Percentiles rank a stretch among this genome's conserved stretches.
These are phyloP conservation scores for Lineus longissimus DNA, from an alignment of 1,140 invertebrate species.

Conservation along the genomic window DNA sequence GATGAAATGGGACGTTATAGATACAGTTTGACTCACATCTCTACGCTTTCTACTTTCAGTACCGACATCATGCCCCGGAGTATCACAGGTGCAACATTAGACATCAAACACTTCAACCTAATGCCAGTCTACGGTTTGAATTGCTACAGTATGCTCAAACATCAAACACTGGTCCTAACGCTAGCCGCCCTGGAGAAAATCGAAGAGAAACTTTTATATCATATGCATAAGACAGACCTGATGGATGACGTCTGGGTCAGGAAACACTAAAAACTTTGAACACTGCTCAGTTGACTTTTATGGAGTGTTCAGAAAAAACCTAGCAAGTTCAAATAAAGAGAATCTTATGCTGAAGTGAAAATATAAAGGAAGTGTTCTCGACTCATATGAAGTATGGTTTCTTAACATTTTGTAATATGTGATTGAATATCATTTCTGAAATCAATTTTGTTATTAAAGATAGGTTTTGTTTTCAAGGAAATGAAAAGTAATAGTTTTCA, in stretches of 20 bases:
- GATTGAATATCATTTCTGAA: too few relatives aligned
- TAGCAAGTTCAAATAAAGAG: too few relatives aligned
- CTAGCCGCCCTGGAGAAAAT: constrained; percentile 76
- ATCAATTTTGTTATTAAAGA: too few relatives aligned
- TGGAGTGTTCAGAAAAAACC: too few relatives aligned
- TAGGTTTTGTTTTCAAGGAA: too few relatives aligned
- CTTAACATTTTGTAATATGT: too few relatives aligned
- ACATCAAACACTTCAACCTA: constrained; percentile 79
- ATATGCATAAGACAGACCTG: constrained; percentile 66
- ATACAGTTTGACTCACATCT: neutral
- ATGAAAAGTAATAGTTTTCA: too few relatives aligned
- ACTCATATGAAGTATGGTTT: too few relatives aligned
- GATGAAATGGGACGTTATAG: too few relatives aligned
- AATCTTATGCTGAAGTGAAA: too few relatives aligned
- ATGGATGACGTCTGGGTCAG: neutral
- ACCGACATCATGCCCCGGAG: constrained; percentile 82
- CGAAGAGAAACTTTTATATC: constrained; percentile 78
- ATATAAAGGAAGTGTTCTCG: too few relatives aligned
- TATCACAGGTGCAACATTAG: constrained; percentile 73
- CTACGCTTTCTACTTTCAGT: constrained; percentile 59
- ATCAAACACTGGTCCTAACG: constrained; percentile 89
- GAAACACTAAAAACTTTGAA: neutral
- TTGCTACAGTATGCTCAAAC: constrained; percentile 86
- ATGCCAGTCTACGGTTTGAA: constrained; percentile 88
- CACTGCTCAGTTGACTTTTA: too few relatives aligned